Base-by-base conservation (phyloP, 1,140 invertebrate genomes). In the Papilio dardanus region DNA sequence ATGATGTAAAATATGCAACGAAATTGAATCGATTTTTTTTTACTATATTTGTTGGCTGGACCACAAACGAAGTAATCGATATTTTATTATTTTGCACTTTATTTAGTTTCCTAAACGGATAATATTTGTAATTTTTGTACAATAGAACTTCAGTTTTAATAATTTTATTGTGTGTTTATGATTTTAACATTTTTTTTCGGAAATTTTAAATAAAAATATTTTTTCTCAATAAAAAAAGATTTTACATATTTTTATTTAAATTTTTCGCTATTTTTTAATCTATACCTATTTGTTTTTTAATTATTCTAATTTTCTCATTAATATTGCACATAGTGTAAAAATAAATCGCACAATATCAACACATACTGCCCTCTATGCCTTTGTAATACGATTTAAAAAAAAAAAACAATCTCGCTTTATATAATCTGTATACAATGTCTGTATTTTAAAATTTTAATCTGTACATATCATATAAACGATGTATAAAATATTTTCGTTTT, bases 351-450 rank as follows among this genome's bases (percentile, higher is more conserved):
- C 67, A 69, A 69, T 69, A 21, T 42, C 21, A 33, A 73, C 71
- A 28, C 31, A 73, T 33, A 73, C 71, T 73, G 42, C 42, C 71
- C 42, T 54, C 30, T 73, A 58, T 54, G 42, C 46, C 71, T 73
- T 73, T 73, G 71, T n/a, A 73, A 73, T 24, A 10, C 14, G 21
- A 58, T 58, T 58, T 35, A 33, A 8, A n/a, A 33, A 71, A 54
- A 31, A 71, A 33, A 42, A 58, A 58, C n/a, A n/a, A 54, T 21
- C 33, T 54, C 8, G 46, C 50, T 73, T 73, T 73, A n/a, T 50
- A 71, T 54, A 73, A 54, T 73, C 71, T 73, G 30, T 73, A 73
- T 73, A 73, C 71, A 73, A 73, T 12, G n/a, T n/a, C n/a, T n/a
- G n/a, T 71, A 50, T 50, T 73, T 73, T 73, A 1, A 12, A 71